A percentile compares a stretch with the other conserved stretches of the same genome.
phyloP scores from a whole-genome alignment of 92 coral and sea anemone genomes.

The Ricordea florida region DNA sequence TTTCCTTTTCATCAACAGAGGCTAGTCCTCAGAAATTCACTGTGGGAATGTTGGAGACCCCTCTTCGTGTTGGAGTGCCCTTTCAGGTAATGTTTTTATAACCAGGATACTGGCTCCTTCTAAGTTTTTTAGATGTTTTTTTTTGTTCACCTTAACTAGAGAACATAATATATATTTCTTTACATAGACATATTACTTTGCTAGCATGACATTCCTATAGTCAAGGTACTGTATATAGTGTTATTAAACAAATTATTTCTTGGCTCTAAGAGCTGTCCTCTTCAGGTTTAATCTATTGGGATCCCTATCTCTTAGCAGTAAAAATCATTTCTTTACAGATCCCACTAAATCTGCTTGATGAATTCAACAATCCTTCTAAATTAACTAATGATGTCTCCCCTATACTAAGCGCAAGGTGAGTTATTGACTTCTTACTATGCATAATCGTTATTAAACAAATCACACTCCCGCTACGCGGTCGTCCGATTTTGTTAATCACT shows the following conservation, averaged over 20 bases:
- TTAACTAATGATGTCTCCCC: conserved; percentile 62
- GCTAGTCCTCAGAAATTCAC: conserved; percentile 91
- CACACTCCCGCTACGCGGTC: too few relatives aligned
- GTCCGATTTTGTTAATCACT: too few relatives aligned
- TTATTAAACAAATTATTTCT: too few relatives aligned
- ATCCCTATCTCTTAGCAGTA: neutral
- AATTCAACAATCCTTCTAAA: conserved; percentile 87
- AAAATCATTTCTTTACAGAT: conserved; percentile 59
- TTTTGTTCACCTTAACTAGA: too few relatives aligned
- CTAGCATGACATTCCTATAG: too few relatives aligned
- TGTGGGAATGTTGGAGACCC: conserved; percentile 93
- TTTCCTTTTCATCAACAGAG: conserved; percentile 47
- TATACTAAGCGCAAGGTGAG: conserved; percentile 77
- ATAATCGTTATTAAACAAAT: too few relatives aligned
- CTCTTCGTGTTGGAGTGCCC: conserved; percentile 88
- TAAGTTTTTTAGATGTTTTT: neutral
- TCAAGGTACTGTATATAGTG: too few relatives aligned
- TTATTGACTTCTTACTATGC: neutral
- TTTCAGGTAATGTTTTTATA: conserved; percentile 68
- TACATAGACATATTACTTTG: too few relatives aligned
- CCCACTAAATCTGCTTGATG: conserved; percentile 92
- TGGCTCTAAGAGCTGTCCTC: too few relatives aligned
- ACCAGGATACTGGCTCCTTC: neutral
- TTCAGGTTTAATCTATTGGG: neutral
- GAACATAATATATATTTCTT: too few relatives aligned